Base-by-base conservation (phyloP, 2,797 vertebrate species). In the Prionace glauca region DNA sequence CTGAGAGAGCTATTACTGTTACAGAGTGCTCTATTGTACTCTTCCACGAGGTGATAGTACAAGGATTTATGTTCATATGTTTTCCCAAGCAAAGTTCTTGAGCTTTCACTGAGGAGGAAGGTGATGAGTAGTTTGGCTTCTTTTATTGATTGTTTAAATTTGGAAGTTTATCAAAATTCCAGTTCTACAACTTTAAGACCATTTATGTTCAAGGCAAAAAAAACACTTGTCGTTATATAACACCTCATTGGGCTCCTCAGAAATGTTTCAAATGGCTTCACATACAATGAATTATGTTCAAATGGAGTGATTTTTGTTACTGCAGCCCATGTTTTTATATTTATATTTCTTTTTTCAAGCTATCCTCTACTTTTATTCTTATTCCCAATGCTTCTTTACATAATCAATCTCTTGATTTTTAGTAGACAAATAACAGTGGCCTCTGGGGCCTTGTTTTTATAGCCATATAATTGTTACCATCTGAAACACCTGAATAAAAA, bases 131-230 rank as follows among this genome's bases (percentile, higher is more conserved):
- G 56, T 90, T 90, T 90, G 60, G 87, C 14, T 65, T 26, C 60
- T n/a, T 84, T 90, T 65, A 90, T 62, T 90, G 29, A 90, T 62
- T 90, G 87, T 60, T 90, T 12, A 90, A 56, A 88, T 90, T 90
- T 90, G 56, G 50, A 90, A 90, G 14, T 32, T 32, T 90, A n/a
- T 90, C 26, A 62, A 32, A 65, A 87, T 18, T 62, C 14, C 26
- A 60, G 10, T 14, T 32, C 12, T 60, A 32, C 2, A 16, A 88
- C 29, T 88, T 56, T 56, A 26, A 87, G 86, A 56, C 29, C 2
- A 60, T 90, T 90, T 90, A 20, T 62, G 4, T 90, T 90, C 29
- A 90, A 56, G 22, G 29, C 11, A 90, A 62, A 62, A 32, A 62
- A 90, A n/a, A 90, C 26, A n/a, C 12, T 62, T 62, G 32, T 0